These are phyloP conservation scores for Miltochrista miniata DNA, from an alignment of 2,888 invertebrate species.

Conservation along the genomic window DNA sequence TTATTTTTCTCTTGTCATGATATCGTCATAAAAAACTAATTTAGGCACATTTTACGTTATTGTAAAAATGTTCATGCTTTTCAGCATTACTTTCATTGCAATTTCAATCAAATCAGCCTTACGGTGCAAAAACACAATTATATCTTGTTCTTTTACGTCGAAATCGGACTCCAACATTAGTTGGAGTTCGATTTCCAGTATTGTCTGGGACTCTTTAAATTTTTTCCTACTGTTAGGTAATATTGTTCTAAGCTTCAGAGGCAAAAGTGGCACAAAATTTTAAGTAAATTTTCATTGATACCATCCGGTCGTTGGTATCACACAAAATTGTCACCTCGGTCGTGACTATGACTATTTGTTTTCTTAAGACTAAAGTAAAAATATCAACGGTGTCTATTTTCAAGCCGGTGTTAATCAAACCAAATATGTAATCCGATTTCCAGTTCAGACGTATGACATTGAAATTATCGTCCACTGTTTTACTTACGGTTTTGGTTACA, in stretches of 20 bases:
- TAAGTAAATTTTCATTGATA: conserved; percentile 22
- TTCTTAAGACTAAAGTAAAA: conserved; percentile 41
- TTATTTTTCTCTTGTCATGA: conserved; percentile 20
- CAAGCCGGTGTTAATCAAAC: conserved; percentile 40
- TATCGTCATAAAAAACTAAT: not conserved
- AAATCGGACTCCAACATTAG: no score
- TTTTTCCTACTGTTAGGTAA: no score
- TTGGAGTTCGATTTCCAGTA: no score
- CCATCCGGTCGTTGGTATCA: conserved; percentile 12
- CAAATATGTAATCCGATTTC: conserved; percentile 38
- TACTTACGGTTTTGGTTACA: conserved; percentile 24
- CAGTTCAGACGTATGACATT: conserved; percentile 27
- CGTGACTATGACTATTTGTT: conserved; percentile 35
- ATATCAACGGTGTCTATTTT: conserved; percentile 44
- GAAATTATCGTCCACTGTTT: conserved; percentile 27
- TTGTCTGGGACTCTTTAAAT: no score
- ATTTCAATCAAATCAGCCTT: no score
- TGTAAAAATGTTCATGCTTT: not conserved
- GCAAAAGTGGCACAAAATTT: no score
- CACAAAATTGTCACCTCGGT: conserved; percentile 30
- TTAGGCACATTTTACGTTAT: not conserved
- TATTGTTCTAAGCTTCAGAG: not conserved
- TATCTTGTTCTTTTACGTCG: no score
- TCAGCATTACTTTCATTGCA: not conserved
- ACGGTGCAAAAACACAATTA: no score